A percentile compares a stretch with the other conserved stretches of the same genome.
Conservation (phyloP, 2,888 invertebrate genomes). For the Brachypalpus laphriformis region DNA sequence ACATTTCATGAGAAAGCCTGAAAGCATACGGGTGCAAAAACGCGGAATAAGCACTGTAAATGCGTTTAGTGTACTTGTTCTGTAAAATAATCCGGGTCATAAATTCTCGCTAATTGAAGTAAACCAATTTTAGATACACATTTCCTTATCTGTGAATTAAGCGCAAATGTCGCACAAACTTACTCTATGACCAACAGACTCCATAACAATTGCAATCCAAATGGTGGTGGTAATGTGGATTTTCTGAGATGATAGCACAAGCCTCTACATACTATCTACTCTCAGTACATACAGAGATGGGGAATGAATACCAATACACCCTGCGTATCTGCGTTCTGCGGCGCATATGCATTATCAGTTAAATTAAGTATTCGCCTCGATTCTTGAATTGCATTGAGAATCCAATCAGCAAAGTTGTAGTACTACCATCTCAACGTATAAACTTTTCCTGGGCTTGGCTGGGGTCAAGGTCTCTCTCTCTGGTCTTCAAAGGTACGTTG, state of each 20-base stretch:
- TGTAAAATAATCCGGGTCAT: too few relatives aligned
- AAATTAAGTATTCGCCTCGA: slow-evolving; percentile 62
- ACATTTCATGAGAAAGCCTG: too few relatives aligned
- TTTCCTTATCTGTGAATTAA: too few relatives aligned
- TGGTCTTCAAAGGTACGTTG: slow-evolving; percentile 42
- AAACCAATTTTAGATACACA: too few relatives aligned
- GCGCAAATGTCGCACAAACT: too few relatives aligned
- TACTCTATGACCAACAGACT: too few relatives aligned
- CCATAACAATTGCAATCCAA: background rate
- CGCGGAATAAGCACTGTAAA: too few relatives aligned
- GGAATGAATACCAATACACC: background rate
- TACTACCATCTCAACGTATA: slow-evolving; percentile 16
- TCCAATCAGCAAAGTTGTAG: slow-evolving; percentile 39
- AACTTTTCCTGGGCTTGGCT: slow-evolving; percentile 61
- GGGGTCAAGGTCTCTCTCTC: slow-evolving; percentile 64
- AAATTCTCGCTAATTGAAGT: too few relatives aligned
- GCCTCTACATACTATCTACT: slow-evolving; percentile 11
- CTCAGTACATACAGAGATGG: slow-evolving; percentile 15
- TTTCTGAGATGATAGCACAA: slow-evolving; percentile 22
- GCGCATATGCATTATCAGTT: slow-evolving; percentile 70
- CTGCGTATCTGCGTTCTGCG: slow-evolving; percentile 23
- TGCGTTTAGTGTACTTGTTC: too few relatives aligned
- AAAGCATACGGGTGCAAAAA: too few relatives aligned
- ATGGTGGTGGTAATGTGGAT: background rate
- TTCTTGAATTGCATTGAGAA: slow-evolving; percentile 47